Base-by-base conservation (phyloP, 2,888 invertebrate genomes). In the Smittia aterrima region DNA sequence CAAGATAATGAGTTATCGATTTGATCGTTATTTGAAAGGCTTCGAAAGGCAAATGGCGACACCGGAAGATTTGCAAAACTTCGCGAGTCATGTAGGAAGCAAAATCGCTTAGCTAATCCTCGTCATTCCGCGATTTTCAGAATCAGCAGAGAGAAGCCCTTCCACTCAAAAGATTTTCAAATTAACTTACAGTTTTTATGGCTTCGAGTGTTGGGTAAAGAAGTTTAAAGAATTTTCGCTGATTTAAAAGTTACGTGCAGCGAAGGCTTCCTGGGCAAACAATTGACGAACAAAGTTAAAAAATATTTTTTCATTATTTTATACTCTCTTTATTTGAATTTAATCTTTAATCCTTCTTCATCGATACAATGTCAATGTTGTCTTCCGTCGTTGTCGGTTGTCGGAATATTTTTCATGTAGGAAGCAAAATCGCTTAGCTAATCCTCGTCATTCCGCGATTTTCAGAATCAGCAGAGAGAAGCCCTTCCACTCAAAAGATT, bases 381-480 rank as follows among this genome's bases (percentile, higher is more conserved):
- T 6, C 32, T 32, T 32, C 9, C 32, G 32, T 32, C 32, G 32
- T 32, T 32, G 3, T 11, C 11, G 38, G 38, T 38, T n/a, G 38
- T 9, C 32, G 32, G 9, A 32, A 32, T 32, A 3, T 32, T 32
- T 13, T 53, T 4, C n/a, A n/a, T n/a, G n/a, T 32, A 32, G 32
- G 32, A 3, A 32, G 32, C 32, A 9, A 32, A 32, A 32, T 47
- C 16, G 47, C 58, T 58, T 58, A 3, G n/a, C 20, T 66, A 66
- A 66, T 66, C 38, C 38, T 18, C 20, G 40, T 32, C 40, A 66
- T 66, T 66, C 66, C 25, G 66, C 66, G 66, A 66, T 66, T 66
- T 66, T 32, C 6, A 2, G 16, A 47, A 47, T 47, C 47, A 47
- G 16, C 13, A 47, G 47, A 47, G 13, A n/a, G 66, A 66, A 66